Base-by-base conservation (phyloP, 2,113 vertebrate species). In the Quiscalus mexicanus region DNA sequence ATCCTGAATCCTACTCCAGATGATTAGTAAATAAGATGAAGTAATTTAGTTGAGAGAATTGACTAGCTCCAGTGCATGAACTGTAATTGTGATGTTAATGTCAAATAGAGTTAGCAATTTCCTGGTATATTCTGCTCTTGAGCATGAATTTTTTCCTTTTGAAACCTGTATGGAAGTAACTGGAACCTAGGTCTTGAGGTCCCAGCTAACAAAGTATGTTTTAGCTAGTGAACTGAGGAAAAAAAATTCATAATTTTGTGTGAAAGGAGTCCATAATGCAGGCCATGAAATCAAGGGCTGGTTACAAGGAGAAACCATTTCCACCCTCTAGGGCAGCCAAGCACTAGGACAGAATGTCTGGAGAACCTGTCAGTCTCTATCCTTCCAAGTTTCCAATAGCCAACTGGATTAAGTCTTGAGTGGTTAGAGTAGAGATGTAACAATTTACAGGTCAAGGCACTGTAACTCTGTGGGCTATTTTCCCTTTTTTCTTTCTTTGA, bases 1-100 rank as follows among this genome's bases (percentile, higher is more conserved):
- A 82, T 92, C 77, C 83, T 91, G 73, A 95, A 70, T 93, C 41
- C 87, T 92, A 82, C 87, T 96, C 69, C 84, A 97, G 65, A 89
- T 94, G 91, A 97, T 97, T 95, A 96, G 91, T 96, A 96, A 97
- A 97, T 96, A 97, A 89, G 91, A 95, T 92, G 93, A 95, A 96
- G 80, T 92, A 94, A 96, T 97, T 96, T 87, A 87, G 91, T 91
- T 95, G 93, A 86, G 95, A 88, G 92, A 95, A 96, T 84, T 81
- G 81, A 76, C 89, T 92, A 68, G 84, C 77, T 93, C 27, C 74
- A 87, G 91, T 92, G 94, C 89, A 64, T 94, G 94, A 95, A 89
- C 91, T 89, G 62, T 95, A 95, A 91, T 89, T 95, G 94, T 94
- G 84, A 78, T 92, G 83, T 84, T 95, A 94, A 93, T 95, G 76